Percentiles rank a stretch among this genome's conserved stretches.
These are phyloP conservation scores for Toxonevra muliebris DNA, from an alignment of 2,888 invertebrate species.

Conservation along the genomic window DNA sequence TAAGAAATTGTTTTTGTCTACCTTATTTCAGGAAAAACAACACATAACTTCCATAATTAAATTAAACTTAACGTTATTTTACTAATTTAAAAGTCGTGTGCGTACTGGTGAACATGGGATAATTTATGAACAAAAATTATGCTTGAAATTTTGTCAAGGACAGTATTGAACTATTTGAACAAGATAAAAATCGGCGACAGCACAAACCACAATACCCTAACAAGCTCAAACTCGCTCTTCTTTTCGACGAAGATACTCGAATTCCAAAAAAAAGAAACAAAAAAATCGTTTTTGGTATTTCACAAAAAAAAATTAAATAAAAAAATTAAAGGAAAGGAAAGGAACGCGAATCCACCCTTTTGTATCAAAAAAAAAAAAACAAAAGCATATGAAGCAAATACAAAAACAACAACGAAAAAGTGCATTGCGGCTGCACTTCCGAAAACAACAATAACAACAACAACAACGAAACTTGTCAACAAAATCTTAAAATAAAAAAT, in stretches of 20 bases:
- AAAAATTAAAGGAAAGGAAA: conserved; percentile 38
- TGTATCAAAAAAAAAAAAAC: conserved; percentile 47
- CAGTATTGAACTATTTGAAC: conserved; percentile 58
- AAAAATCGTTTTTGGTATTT: background rate
- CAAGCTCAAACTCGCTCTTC: background rate
- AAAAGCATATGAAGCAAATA: conserved; percentile 45
- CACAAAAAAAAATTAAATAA: conserved; percentile 39
- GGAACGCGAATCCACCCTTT: conserved; percentile 50
- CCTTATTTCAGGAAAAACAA: too few species aligned
- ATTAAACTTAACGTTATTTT: too few species aligned
- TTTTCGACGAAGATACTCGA: conserved; percentile 14
- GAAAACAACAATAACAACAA: conserved; percentile 39
- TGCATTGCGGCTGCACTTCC: conserved; percentile 31
- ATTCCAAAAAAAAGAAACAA: conserved; percentile 40
- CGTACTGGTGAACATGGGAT: too few species aligned
- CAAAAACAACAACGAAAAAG: conserved; percentile 33
- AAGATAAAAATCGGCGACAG: conserved; percentile 52
- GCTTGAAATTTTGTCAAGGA: conserved; percentile 50
- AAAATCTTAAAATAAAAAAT: background rate
- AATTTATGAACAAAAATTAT: background rate
- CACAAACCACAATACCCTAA: conserved; percentile 42
- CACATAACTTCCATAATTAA: too few species aligned
- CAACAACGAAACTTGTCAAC: conserved; percentile 26
- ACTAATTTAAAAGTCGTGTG: too few species aligned
- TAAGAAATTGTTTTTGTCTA: too few species aligned